Base-by-base conservation (phyloP, 2,888 invertebrate genomes). In the Athalia cordata region DNA sequence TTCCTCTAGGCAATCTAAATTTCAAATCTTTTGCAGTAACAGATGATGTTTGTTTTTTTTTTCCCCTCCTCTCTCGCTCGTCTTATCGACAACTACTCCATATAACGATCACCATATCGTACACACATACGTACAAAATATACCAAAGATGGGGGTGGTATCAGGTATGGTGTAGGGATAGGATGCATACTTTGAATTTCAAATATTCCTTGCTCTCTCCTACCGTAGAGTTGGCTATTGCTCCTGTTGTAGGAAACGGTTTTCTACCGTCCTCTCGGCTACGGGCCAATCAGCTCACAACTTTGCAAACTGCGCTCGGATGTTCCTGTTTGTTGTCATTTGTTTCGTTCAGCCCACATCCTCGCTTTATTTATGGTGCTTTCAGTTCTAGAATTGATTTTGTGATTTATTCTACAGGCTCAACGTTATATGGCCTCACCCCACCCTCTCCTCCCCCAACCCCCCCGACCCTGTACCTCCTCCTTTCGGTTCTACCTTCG, bases 131-230 rank as follows among this genome's bases (percentile, higher is more conserved):
- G 29, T 29, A 29, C 29, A 29, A 29, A 47, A 65, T 47, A 65
- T 3, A 6, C 61, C 5, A 61, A 4, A 29, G 4, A 4, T 62
- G 6, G 5, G 77, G 76, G 78, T 29, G 2, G 29, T 29, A 29
- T 29, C 29, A 29, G 29, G 29, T 29, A 29, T 29, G 29, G 29
- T 29, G 29, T 2, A 29, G 29, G 29, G 2, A 29, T 29, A 29
- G 29, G 29, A 29, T 29, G 29, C 29, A 29, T 72, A 84, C 84
- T 87, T 88, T 89, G 87, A 88, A 88, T 87, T 89, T 88, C 87
- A 89, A 88, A 88, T 88, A 72, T 45, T 59, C 29, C 8, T 4
- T n/a, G 47, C 11, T 9, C 11, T 15, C 8, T 8, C 55, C 55
- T 8, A 11, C n/a, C 4, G 9, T 5, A 49, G 13, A 29, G 29